phyloP scores from a whole-genome alignment of 2,113 vertebrate species.

The Lamprologus ornatipinnis region DNA sequence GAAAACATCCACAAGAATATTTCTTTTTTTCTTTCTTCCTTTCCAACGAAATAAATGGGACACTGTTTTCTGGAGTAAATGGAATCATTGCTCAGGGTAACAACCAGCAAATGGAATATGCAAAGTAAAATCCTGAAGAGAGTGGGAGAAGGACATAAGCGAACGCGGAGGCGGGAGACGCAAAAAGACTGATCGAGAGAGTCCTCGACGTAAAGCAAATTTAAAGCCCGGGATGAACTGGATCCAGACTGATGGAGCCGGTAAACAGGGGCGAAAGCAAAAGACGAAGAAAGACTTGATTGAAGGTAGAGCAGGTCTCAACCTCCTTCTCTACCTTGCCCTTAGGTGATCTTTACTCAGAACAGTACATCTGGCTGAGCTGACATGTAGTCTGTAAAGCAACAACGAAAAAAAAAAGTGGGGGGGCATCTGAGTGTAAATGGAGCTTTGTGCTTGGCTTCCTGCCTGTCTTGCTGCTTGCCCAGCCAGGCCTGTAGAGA shows the following conservation, averaged over 20 bases:
- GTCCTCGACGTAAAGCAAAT: background rate
- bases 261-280: background rate
- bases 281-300: background rate
- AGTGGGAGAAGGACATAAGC: slow-evolving; percentile 22
- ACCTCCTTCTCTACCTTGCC: slow-evolving; percentile 31
- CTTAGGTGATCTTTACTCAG: slow-evolving; percentile 66
- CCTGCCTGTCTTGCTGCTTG: slow-evolving; percentile 52
- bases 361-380: slow-evolving; percentile 76
- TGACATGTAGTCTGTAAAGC: slow-evolving; percentile 74
- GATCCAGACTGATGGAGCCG: background rate
- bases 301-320: background rate
- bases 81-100: slow-evolving; percentile 77
- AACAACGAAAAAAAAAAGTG: slow-evolving; percentile 21
- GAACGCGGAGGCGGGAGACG: background rate
- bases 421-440: slow-evolving; percentile 76
- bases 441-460: slow-evolving; percentile 71
- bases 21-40: background rate
- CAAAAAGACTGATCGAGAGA: slow-evolving; percentile 14
- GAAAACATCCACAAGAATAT: slow-evolving; percentile 30
- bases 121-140: slow-evolving; percentile 57
- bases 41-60: slow-evolving; percentile 43
- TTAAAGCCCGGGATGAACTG: background rate
- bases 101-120: slow-evolving; percentile 77
- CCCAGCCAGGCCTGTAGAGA: slow-evolving; percentile 76
- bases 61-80: slow-evolving; percentile 58